A percentile compares a stretch with the other conserved stretches of the same genome.
Evolutionary conservation across 2,113 vertebrate genomes (phyloP).

Genomic region (Brachirus orientalis): DNA sequence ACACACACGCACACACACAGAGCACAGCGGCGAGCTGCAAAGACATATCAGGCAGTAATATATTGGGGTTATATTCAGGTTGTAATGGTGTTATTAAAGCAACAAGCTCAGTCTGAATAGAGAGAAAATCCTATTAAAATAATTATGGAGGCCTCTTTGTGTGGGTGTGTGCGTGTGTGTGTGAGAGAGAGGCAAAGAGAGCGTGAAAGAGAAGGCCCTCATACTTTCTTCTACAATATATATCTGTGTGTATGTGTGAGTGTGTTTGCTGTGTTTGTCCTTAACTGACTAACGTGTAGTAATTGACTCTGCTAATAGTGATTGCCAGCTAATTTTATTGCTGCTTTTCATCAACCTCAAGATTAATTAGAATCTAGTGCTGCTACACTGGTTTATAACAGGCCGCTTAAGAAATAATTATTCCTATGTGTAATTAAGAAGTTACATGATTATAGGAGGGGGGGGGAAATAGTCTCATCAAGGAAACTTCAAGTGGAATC

Average conservation of each 20-base stretch:
- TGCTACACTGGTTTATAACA: slow-evolving; percentile 64
- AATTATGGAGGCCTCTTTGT: slow-evolving; percentile 69
- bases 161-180: slow-evolving; percentile 54
- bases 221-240: slow-evolving; percentile 13
- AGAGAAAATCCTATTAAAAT: slow-evolving; percentile 78
- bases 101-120: slow-evolving; percentile 76
- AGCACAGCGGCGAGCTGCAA: slow-evolving; percentile 39
- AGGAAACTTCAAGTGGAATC: background rate
- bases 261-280: slow-evolving; percentile 63
- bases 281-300: slow-evolving; percentile 90
- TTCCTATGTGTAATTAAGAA: slow-evolving; percentile 56
- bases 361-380: slow-evolving; percentile 97
- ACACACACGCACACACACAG: slow-evolving; percentile 54
- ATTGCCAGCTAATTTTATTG: slow-evolving; percentile 99
- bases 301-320: slow-evolving; percentile 97
- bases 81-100: slow-evolving; percentile 82
- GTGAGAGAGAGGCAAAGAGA: slow-evolving; percentile 25
- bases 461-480: slow-evolving; percentile 10
- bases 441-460: too few species aligned
- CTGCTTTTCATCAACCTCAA: slow-evolving; percentile 89
- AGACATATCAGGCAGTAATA: slow-evolving; percentile 72
- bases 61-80: slow-evolving; percentile 78
- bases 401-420: slow-evolving; percentile 73
- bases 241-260: slow-evolving; percentile 44
- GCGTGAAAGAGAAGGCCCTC: slow-evolving; percentile 9